Base-by-base conservation (phyloP, 2,113 vertebrate genomes). In the Scomber japonicus region DNA sequence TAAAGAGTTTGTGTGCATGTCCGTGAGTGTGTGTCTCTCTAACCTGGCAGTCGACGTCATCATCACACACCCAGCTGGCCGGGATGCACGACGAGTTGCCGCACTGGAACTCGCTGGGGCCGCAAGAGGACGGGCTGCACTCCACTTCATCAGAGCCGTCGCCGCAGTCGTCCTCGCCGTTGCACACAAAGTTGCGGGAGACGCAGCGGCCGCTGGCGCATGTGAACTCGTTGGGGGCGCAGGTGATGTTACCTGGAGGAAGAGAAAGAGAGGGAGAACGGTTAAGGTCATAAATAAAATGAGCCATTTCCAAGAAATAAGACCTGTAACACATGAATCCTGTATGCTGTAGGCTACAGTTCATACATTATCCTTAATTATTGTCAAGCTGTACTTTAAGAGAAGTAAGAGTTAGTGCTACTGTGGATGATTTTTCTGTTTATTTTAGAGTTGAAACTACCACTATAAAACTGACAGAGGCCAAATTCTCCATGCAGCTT, bases 161-260 rank as follows among this genome's bases (percentile, higher is more conserved):
- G 0, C 95, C 96, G 16, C 98, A 99, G 91, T 99, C 98, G n/a
- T 98, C 97, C 89, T 99, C 97, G 3, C 97, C 93, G 6, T 99
- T 99, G 76, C 98, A 99, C 60, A 97, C 95, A 48, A 99, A 99
- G 89, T 96, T 98, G 15, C 88, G 95, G 10, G 98, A 99, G 89
- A 99, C 94, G 71, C 98, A 99, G 55, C 96, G 97, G 3, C 97
- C 95, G 11, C 95, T 98, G 88, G 92, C 94, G 44, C 98, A 99
- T 0, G 97, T 99, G 94, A 99, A 99, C 86, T 99, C 98, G 13
- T 96, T 91, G 13, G 95, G 88, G 40, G 96, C 96, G 7, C 98
- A 99, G 0, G 98, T 99, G 63, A 98, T 90, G 74, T 98, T 98
- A 40, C 96, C 98, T 99, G 66, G 19, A 44, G 50, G 7, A n/a